Conservation (phyloP, 2,113 vertebrate genomes). For the Columba janthina region DNA sequence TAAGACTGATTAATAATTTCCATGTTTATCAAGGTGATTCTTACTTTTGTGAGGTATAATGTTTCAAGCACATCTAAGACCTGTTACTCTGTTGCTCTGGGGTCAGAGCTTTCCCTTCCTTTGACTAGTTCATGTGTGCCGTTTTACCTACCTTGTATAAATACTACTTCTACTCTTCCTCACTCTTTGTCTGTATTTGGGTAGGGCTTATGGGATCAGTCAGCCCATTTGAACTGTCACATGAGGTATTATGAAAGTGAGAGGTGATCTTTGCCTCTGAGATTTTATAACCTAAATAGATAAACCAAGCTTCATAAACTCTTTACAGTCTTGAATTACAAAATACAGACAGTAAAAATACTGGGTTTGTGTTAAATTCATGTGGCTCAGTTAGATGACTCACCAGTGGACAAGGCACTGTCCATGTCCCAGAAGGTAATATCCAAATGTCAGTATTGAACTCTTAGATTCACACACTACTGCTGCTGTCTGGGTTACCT, state of each 20-base stretch:
- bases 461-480: background rate
- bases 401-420: background rate
- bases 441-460: background rate
- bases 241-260: background rate
- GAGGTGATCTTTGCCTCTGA: background rate
- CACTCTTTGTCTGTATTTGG: background rate
- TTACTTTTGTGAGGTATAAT: rapidly evolving
- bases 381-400: background rate
- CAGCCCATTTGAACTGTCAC: rapidly evolving
- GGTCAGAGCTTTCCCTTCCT: background rate
- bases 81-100: background rate
- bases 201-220: background rate
- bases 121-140: background rate
- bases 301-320: background rate
- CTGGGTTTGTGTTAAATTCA: background rate
- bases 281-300: background rate
- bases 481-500: background rate
- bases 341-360: background rate
- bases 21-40: background rate
- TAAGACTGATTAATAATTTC: background rate
- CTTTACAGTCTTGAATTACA: background rate
- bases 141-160: background rate
- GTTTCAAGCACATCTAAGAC: background rate
- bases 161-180: background rate
- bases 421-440: background rate